Base-by-base conservation (phyloP, 2,888 invertebrate genomes). In the Acleris literana region DNA sequence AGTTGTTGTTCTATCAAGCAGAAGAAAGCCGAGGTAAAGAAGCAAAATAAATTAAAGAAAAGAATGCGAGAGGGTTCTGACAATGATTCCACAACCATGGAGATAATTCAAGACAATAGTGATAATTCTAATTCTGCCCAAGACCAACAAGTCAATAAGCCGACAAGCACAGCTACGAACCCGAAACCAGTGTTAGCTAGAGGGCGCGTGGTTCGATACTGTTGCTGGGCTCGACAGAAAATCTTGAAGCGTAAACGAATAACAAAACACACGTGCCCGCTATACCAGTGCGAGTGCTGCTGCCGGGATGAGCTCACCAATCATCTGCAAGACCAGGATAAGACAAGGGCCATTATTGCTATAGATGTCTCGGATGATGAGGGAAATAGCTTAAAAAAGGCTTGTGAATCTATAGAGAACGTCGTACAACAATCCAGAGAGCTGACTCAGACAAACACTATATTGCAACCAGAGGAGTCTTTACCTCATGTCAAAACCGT, bases 141-240 rank as follows among this genome's bases (percentile, higher is more conserved):
- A 22, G 43, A 55, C 20, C 16, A 56, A n/a, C 18, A 61, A 49
- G 56, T 49, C 62, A 55, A 55, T 5, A n/a, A 55, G 4, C 2
- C 25, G 0, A 5, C 9, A 25, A 6, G 3, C 11, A 59, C 61
- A n/a, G 5, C 18, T 56, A n/a, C 39, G 1, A 18, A 16, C 2
- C 54, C 6, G 17, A 55, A 55, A 43, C 13, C 20, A 17, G 33
- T 43, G n/a, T 16, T 61, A 29, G 39, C 43, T 18, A 48, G 22
- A 59, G 60, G 54, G 48, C 54, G 58, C 18, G 54, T 65, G 13
- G 25, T 55, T 5, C 18, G 18, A 17, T 79, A 71, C 66, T 88
- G 88, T 69, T 88, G 88, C 68, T 88, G 88, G 88, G 79, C 81
- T 33, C 74, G 74, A 39, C 60, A 70, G 60, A 75, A 70, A 62